Conservation (phyloP, 1,140 invertebrate genomes). For the Bombus confusus region DNA sequence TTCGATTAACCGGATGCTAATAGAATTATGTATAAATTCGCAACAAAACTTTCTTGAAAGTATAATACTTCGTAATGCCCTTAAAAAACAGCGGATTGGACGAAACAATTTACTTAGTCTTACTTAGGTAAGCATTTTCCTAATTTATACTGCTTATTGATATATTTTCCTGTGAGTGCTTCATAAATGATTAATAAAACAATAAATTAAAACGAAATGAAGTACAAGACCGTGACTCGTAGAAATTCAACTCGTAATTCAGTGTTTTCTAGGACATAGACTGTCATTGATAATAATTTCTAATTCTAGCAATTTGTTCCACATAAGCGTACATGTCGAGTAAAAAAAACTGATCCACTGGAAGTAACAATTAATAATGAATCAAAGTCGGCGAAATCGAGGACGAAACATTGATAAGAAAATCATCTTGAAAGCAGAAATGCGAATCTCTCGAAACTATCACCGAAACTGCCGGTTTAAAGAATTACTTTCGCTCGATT, state of each 20-base stretch:
- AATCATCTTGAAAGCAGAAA: neutral
- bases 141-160: slow-evolving; percentile 6
- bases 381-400: neutral
- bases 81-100: neutral
- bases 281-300: slow-evolving; percentile 38
- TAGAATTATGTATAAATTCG: too few species aligned
- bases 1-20: neutral
- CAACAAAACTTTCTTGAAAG: neutral
- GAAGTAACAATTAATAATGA: neutral
- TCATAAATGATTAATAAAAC: slow-evolving; percentile 58
- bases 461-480: neutral
- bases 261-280: slow-evolving; percentile 37
- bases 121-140: neutral
- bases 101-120: neutral
- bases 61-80: too few species aligned
- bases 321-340: neutral
- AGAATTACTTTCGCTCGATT: slow-evolving; percentile 13
- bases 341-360: neutral
- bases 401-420: neutral
- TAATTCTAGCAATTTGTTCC: slow-evolving; percentile 21
- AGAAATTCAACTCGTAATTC: slow-evolving; percentile 37
- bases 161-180: neutral
- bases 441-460: slow-evolving; percentile 1
- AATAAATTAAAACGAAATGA: slow-evolving; percentile 47
- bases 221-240: slow-evolving; percentile 49